Base-by-base conservation (phyloP, 1,140 invertebrate genomes). In the Papilio polyxenes region DNA sequence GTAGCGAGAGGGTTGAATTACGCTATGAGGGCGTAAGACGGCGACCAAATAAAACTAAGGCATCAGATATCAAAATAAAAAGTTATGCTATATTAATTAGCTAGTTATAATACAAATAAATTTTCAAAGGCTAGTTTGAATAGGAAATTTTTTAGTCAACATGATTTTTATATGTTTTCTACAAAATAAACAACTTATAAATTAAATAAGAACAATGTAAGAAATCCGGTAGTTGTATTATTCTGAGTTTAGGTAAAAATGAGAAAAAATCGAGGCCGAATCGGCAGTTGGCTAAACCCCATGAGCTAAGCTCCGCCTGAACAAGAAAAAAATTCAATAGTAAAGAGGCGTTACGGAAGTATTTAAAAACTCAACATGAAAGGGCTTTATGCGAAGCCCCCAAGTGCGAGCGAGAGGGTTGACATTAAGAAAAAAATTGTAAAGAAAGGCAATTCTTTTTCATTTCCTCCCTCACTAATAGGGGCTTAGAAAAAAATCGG, bases 401-500 rank as follows among this genome's bases (percentile, higher is more conserved):
- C 75, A 40, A 84, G 92, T 86, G 89, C 89, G 86, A 93, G 90
- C 88, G 92, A 90, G 93, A 93, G 83, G 80, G 83, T 79, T 13
- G 85, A 80, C 82, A 89, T 87, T 90, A 93, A 93, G 92, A 93
- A 93, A 93, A 93, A 89, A 94, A 94, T 93, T 93, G 89, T 89
- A 87, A 93, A 94, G 93, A 92, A 93, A 92, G 89, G 87, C 87
- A 89, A 93, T 94, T 94, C 93, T 93, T 94, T 93, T 94, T 89
- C 92, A 93, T 93, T 94, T 94, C 93, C 93, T 94, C 93, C 92
- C 92, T 93, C 87, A 89, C 88, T 91, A 91, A 92, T 92, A 91
- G 89, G 86, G 87, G 92, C 92, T 94, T 94, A 93, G 93, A 94
- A 93, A 94, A 94, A 94, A 94, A 89, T 87, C 87, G 83, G 87